Conservation (phyloP, 2,797 vertebrate species). For the Mus caroli region DNA sequence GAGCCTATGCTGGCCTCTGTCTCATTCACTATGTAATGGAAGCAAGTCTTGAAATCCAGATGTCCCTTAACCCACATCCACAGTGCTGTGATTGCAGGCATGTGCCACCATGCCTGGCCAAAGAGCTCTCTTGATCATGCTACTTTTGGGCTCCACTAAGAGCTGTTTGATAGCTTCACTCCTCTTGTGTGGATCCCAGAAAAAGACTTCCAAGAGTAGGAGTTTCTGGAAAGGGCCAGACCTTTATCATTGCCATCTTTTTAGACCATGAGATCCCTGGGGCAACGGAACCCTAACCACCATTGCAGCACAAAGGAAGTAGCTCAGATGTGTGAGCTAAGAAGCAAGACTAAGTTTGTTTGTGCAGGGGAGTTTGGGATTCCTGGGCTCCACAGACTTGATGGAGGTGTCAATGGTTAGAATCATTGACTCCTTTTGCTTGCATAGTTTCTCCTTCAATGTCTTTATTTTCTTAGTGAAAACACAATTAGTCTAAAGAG, state of each 20-base stretch:
- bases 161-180: neutral
- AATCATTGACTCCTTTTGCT: neutral
- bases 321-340: neutral
- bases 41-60: neutral
- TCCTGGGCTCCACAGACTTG: neutral
- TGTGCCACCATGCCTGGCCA: neutral
- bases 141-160: neutral
- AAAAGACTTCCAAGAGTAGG: neutral
- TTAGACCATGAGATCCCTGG: neutral
- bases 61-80: too few relatives aligned
- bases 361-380: neutral
- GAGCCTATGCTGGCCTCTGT: neutral
- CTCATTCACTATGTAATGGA: neutral
- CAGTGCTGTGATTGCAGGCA: neutral
- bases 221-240: neutral
- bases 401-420: neutral
- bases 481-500: neutral
- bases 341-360: neutral
- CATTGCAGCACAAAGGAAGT: neutral
- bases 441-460: neutral
- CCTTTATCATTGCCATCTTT: neutral
- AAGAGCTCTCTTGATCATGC: neutral
- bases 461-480: conserved; percentile 31
- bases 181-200: neutral
- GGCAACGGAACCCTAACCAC: neutral